Base-by-base conservation (phyloP, 1,140 invertebrate genomes). In the Zaprionus camerounensis region DNA sequence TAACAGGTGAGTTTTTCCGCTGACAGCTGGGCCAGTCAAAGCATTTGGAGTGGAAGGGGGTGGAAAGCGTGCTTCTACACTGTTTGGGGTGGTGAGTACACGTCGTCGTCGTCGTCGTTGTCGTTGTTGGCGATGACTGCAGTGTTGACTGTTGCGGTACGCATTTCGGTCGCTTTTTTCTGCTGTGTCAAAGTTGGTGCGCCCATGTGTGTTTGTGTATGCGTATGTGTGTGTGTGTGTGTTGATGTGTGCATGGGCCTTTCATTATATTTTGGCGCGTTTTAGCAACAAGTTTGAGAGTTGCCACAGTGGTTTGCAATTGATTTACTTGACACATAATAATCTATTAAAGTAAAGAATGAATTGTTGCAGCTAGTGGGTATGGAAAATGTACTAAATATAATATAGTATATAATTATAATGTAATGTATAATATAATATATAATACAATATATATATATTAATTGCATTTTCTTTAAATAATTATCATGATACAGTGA, bases 91-190 rank as follows among this genome's bases (percentile, higher is more conserved):
- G 76, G 78, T 86, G 79, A 70, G 62, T 82, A 71, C 80, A 82
- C 76, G 77, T 38, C 36, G 36, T 15, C 36, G 36, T 77, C 80
- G 80, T 38, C 36, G 34, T 34, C 34, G 34, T 36, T 11, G 34
- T 15, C 13, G 13, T 38, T 3, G 36, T 46, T 83, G 76, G 80
- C 78, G 74, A 70, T 76, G 83, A 88, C 81, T 84, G 84, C 84
- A 88, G 81, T 88, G 84, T 88, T 78, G 84, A 83, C 74, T 76
- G 80, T 78, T 85, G 82, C 59, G 82, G 82, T 84, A 78, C 75
- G 58, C 70, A 76, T 86, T 85, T 85, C 57, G 82, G 70, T 75
- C 59, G 58, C 53, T 36, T 44, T 59, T 24, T 55, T 70, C 69
- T 78, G 46, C 59, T 57, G 57, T 71, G 76, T 58, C 76, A 56